Percentiles rank a stretch among this genome's conserved stretches.
Conservation (phyloP, 2,797 vertebrate species). For the Sebastes diploproa region DNA sequence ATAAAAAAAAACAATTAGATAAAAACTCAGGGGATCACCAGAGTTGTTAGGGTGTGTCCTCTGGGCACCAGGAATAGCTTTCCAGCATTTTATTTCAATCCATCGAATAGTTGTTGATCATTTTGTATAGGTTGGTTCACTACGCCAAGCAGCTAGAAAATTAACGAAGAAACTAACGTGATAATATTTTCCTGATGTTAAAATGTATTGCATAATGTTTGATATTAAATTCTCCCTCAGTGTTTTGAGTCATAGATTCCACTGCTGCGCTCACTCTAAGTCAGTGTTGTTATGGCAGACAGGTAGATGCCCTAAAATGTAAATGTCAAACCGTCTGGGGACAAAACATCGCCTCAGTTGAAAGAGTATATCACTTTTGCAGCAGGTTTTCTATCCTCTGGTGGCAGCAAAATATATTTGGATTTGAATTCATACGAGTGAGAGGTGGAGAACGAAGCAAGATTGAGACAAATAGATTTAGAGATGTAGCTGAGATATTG, state of each 20-base stretch:
- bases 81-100: neutral
- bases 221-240: neutral
- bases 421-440: slow-evolving; percentile 13
- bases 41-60: neutral
- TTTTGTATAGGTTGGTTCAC: neutral
- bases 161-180: neutral
- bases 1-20: neutral
- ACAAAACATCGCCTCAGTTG: neutral
- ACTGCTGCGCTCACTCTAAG: neutral
- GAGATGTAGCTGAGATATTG: neutral
- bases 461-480: slow-evolving; percentile 24
- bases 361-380: neutral
- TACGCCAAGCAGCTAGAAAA: neutral
- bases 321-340: slow-evolving; percentile 24
- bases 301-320: slow-evolving; percentile 9
- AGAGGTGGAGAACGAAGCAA: neutral
- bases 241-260: neutral
- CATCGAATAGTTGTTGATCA: neutral
- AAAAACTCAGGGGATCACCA: neutral
- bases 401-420: neutral
- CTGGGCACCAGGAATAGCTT: neutral
- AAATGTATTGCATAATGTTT: neutral
- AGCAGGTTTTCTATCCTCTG: neutral
- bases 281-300: neutral
- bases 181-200: neutral